These are phyloP conservation scores for Apantesis nais DNA, from an alignment of 2,888 invertebrate species.

Conservation along the genomic window DNA sequence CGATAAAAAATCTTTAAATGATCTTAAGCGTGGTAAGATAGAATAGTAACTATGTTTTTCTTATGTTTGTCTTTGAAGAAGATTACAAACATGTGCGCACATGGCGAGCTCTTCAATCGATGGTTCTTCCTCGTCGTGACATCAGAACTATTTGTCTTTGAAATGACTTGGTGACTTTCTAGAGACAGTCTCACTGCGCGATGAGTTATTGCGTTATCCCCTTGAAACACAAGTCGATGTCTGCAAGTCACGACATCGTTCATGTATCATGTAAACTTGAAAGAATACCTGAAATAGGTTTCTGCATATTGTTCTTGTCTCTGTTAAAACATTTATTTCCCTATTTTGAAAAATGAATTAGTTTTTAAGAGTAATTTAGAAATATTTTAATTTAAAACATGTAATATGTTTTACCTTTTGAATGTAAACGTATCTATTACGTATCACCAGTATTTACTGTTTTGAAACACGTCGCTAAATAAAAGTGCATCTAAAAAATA, in stretches of 20 bases:
- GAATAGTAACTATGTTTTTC: conserved; percentile 78
- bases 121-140: conserved; percentile 67
- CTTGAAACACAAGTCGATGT: conserved; percentile 61
- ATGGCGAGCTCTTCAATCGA: conserved; percentile 72
- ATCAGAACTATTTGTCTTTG: conserved; percentile 80
- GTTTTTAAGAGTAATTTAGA: conserved; percentile 28
- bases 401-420: conserved; percentile 32
- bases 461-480: conserved; percentile 56
- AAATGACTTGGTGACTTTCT: conserved; percentile 78
- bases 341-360: conserved; percentile 15
- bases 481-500: conserved; percentile 70
- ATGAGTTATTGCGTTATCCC: conserved; percentile 71
- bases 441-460: conserved; percentile 51
- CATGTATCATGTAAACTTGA: conserved; percentile 55
- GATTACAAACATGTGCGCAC: conserved; percentile 77
- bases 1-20: conserved; percentile 26
- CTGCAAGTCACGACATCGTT: conserved; percentile 58
- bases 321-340: conserved; percentile 10
- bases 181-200: conserved; percentile 53
- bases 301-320: conserved; percentile 13
- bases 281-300: conserved; percentile 30
- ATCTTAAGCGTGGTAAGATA: conserved; percentile 38
- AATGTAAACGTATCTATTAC: conserved; percentile 29
- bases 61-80: conserved; percentile 79
- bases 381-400: neutral